Evolutionary conservation across 1,140 invertebrate genomes (phyloP), one percentile per base, ranked within the genome.

Genomic region (Drosophila truncata): DNA sequence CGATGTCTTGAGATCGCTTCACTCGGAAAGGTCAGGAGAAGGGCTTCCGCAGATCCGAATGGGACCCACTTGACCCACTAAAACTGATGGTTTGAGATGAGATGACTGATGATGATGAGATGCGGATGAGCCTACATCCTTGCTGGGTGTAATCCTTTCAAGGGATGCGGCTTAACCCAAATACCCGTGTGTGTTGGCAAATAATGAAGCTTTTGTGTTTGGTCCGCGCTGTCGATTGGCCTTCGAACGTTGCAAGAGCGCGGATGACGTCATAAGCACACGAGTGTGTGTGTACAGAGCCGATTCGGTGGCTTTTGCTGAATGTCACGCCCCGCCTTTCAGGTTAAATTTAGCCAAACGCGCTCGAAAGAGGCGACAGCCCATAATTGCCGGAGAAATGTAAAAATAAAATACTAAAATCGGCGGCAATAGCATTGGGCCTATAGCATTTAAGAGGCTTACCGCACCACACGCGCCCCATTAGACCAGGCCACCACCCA

Each of bases 11-110:
- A 27, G 44, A 72, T 72, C 65, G 37, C 63, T 50, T 33, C 6
- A 47, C 25, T 25, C 13, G 27, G 27, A 47, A 18, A 63, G 72
- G 70, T 52, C 70, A 63, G 41, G 10, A 31, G 29, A 52, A 14
- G 46, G 18, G 35, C 37, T 20, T 31, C 44, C 16, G 10, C 35
- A 46, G 37, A 52, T 39, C 33, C 23, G 16, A 66, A 66, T 16
- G 52, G 41, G 33, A 39, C n/a, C n/a, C 73, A 77, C 74, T 77
- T 77, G 74, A 77, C 74, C 73, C 74, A 77, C 74, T 60, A 55
- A 77, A 74, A 31, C 41, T 72, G 29, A 25, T 55, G 52, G 14
- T 13, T 25, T 42, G 50, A 33, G 41, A 58, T 55, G 13, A 74
- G 62, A 67, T 49, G 47, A 54, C 35, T 67, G 66, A 70, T 65